Conservation (phyloP, 37 sponge, comb jelly and placozoan genomes). For the Beroe ovata region DNA sequence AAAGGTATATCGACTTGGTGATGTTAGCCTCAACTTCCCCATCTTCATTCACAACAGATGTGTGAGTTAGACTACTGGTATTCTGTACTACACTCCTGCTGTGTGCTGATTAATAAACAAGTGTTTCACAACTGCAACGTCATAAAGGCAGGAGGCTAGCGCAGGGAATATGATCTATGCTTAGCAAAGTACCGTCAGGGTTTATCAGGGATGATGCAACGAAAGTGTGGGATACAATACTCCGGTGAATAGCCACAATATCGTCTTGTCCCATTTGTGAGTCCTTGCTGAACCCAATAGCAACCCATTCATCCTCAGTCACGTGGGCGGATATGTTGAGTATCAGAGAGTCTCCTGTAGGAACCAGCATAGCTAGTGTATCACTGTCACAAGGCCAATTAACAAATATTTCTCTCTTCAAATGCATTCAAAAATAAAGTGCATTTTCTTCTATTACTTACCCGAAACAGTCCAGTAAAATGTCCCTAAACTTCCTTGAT, state of each 20-base stretch:
- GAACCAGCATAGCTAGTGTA: no score
- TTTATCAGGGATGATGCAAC: slow-evolving; percentile 6
- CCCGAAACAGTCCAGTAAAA: slow-evolving; percentile 22
- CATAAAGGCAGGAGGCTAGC: not conserved
- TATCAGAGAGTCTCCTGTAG: slow-evolving; percentile 10
- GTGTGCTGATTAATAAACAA: not conserved
- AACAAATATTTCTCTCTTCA: no score
- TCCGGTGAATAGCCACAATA: not conserved
- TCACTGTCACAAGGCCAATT: no score
- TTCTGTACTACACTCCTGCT: not conserved
- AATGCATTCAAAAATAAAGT: no score
- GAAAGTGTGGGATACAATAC: not conserved
- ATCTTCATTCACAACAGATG: not conserved
- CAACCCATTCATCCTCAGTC: slow-evolving; percentile 13
- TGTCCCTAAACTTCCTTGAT: slow-evolving; percentile 14
- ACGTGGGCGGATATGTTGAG: slow-evolving; percentile 33
- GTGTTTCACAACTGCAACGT: no score
- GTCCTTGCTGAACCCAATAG: slow-evolving; percentile 34
- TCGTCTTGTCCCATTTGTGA: slow-evolving; percentile 40
- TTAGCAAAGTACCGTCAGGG: slow-evolving; percentile 44
- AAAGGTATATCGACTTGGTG: not conserved
- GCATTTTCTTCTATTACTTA: not conserved
- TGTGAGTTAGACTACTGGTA: not conserved
- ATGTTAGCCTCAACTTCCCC: slow-evolving; percentile 7
- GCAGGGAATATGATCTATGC: no score